These are phyloP conservation scores for Taeniopygia guttata DNA, from an alignment of 2,797 vertebrate species.

Conservation along the genomic window DNA sequence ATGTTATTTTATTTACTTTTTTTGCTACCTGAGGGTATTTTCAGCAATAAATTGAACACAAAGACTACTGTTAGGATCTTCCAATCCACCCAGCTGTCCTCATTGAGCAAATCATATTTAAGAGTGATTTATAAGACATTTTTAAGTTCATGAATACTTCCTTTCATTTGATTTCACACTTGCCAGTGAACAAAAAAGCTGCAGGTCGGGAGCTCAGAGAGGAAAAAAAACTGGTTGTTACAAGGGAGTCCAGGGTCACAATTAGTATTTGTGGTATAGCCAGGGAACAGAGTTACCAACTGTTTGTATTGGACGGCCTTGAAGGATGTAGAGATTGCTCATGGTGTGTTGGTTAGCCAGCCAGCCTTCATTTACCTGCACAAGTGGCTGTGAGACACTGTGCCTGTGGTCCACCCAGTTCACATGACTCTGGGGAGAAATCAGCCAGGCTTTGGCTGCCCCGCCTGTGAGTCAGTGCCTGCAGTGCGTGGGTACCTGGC, in stretches of 20 bases:
- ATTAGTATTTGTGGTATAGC: neutral
- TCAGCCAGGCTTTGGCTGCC: neutral
- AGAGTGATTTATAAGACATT: neutral
- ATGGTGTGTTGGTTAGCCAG: neutral
- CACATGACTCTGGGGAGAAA: neutral
- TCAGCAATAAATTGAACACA: neutral
- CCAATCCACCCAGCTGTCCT: neutral
- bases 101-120: neutral
- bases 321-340: neutral
- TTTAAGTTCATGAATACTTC: neutral
- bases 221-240: neutral
- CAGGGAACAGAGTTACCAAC: neutral
- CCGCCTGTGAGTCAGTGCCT: neutral
- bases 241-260: slow-evolving; percentile 17
- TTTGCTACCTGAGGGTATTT: neutral
- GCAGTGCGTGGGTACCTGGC: neutral
- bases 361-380: neutral
- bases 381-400: neutral
- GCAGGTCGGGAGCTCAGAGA: neutral
- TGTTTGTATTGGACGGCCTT: neutral
- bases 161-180: neutral
- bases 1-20: neutral
- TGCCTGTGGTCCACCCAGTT: neutral
- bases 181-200: neutral
- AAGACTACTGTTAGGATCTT: neutral